Evolutionary conservation across 2,888 invertebrate species (phyloP), one percentile per base, ranked within the genome.

Genomic region (Ferdinandea cuprea): DNA sequence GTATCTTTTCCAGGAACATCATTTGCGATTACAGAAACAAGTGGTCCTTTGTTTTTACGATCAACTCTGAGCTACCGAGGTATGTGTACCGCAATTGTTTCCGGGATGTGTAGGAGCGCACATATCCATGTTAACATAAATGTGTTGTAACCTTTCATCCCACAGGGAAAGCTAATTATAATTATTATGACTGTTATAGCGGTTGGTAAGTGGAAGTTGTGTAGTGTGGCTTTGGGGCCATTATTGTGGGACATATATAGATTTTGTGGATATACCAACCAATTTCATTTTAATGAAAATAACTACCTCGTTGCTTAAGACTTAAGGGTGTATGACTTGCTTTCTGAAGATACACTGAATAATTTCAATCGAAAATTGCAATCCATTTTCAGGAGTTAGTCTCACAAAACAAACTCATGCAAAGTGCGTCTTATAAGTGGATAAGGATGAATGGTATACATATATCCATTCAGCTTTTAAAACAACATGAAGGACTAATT

Each of bases 21-120:
- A 65, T 19, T 52, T 42, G 58, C 35, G 25, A 65, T 72, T 59
- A 58, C 11, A 35, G 21, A 19, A 58, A 66, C 59, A 78, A 72
- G 78, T 72, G 72, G 72, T 59, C 50, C 37, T 78, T 78, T 78
- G 78, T 65, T 72, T 78, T 72, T 59, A 78, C 44, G 77, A 37
- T 30, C 30, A 46, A 54, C 61, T 50, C 50, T 79, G 37, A 52
- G 28, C 42, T 52, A 40, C 35, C 52, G 25, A 25, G 25, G 2
- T 8, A 40, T 40, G 25, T 28, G n/a, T 9, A 42, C 30, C n/a
- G 3, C 11, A 54, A 32, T 32, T 52, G 44, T 52, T 54, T 28
- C 1, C 15, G 3, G 8, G 35, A 35, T 3, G 9, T 8, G 3
- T 35, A 6, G 42, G 2, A 8, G 8, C n/a, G n/a, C 25, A 25